Evolutionary conservation across 2,113 vertebrate genomes (phyloP).

Genomic region (Australoheros scitulus): DNA sequence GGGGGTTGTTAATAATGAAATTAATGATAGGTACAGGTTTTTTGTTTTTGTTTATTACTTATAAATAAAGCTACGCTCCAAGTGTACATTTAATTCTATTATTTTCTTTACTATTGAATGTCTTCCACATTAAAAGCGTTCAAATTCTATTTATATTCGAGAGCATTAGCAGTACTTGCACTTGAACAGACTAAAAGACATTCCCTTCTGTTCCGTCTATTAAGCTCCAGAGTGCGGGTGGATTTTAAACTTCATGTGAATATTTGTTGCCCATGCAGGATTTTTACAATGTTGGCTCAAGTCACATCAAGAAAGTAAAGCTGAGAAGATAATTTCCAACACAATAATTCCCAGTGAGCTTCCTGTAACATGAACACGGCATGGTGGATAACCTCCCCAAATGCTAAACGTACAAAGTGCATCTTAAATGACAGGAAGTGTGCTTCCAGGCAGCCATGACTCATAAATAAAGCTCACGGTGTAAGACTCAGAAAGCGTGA

Average conservation of each 20-base stretch:
- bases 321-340: not conserved
- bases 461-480: not conserved
- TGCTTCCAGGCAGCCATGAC: not conserved
- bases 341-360: not conserved
- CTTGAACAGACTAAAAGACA: constrained; percentile 17
- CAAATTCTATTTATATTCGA: not conserved
- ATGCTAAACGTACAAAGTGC: constrained; percentile 6
- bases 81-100: no score
- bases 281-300: not conserved
- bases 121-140: not conserved
- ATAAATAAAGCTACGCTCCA: no score
- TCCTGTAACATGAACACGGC: not conserved
- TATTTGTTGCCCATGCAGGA: not conserved
- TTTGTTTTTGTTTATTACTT: no score
- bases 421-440: constrained; percentile 8
- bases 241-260: not conserved
- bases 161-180: not conserved
- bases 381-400: not conserved
- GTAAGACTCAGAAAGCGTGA: not conserved
- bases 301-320: not conserved
- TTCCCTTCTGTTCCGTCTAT: constrained; percentile 14
- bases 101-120: not conserved
- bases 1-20: no score
- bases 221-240: constrained; percentile 24
- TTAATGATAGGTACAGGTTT: no score